Evolutionary conservation across 2,797 vertebrate species (phyloP), one percentile per base, ranked within the genome.

Genomic region (Peromyscus melanophrys): DNA sequence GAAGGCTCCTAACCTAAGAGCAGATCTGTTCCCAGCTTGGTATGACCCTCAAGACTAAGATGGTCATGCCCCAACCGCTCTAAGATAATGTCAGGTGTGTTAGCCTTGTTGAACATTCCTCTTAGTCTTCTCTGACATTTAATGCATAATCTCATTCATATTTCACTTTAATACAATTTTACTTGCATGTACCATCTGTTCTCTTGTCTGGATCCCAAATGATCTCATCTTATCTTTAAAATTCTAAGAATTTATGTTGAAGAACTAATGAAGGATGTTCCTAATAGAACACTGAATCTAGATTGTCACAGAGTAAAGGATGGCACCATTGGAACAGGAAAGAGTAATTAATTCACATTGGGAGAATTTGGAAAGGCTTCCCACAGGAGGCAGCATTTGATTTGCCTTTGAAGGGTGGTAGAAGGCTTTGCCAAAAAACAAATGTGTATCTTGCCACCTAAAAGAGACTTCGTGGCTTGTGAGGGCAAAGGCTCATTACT

Each of bases 241-340:
- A 86, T 89, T 85, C 43, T 29, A 52, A 84, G 84, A 81, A 14
- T 76, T 94, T 61, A 67, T 69, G 63, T 90, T 91, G 69, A 78
- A 43, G 63, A 75, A 61, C 65, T 55, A 80, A 31, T 76, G 40
- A 55, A 52, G 6, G 52, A 59, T 52, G 13, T 55, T 34, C 19
- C 40, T 40, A 40, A 65, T 57, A 63, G 57, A 65, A 43, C 11
- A 57, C 16, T 52, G 55, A 43, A 49, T 46, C 71, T 59, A 3
- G 31, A 43, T 59, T 19, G 21, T 61, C 89, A 23, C 19, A 59
- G 37, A 23, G 23, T 52, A 69, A 65, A 81, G 59, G 29, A 37
- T 55, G 21, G 25, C 80, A 25, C 49, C 12, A 12, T 17, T 27
- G 11, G 87, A 87, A 40, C 61, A 86, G 73, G n/a, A 55, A 73